Evolutionary conservation across 2,888 invertebrate species (phyloP), one percentile per base, ranked within the genome.

Genomic region (Thelaira solivaga): DNA sequence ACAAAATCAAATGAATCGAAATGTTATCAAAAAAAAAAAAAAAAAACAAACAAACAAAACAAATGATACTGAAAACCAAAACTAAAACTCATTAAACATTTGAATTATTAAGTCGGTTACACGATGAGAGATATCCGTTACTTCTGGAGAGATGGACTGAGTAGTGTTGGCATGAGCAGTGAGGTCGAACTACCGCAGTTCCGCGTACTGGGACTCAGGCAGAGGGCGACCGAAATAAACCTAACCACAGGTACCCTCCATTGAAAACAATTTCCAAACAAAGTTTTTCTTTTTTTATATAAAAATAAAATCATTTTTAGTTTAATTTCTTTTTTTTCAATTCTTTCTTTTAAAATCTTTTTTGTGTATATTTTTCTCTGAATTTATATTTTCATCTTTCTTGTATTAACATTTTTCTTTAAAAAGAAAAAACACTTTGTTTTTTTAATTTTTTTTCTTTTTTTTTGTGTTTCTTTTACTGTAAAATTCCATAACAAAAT

Each of bases 101-200:
- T 82, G 62, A 80, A 80, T 64, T 64, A 64, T 64, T 64, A 76
- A 96, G 96, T 96, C 94, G 96, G 96, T 93, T 96, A 96, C 94
- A 96, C 96, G 92, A 96, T 96, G 96, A 94, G 94, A 93, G 96
- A 96, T 93, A 96, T 97, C 92, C 94, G 95, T 91, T 97, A 97
- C 93, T 95, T 94, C 92, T 97, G 97, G 97, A 94, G 94, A 92
- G 93, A 95, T 92, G 96, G 96, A 90, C 92, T 93, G 90, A 93
- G 93, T 91, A 96, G 97, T 91, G 96, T 97, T 91, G 96, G 96
- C 91, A 96, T 97, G 92, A 95, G 95, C 93, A 94, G 93, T 91
- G 96, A 96, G 91, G 96, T 97, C 91, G 95, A 96, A 92, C 94
- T 97, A 90, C 97, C 97, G 88, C 97, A 97, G 92, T 97, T 97